Conservation (phyloP, 2,113 vertebrate species). For the Calidris pugnax region DNA sequence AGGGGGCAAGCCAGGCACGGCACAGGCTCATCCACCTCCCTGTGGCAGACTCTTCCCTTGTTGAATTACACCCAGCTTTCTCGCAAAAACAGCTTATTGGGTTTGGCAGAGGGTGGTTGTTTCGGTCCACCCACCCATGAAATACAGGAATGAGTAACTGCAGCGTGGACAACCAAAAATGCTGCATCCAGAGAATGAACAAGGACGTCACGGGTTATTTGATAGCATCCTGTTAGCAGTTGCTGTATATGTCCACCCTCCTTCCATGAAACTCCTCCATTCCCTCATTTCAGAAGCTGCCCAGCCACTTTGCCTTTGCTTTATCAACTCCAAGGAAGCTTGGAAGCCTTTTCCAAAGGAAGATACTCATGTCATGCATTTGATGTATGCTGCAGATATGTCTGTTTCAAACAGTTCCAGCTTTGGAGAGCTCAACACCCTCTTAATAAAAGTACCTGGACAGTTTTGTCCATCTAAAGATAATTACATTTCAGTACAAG, state of each 20-base stretch:
- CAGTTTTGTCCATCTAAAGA: neutral
- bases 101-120: neutral
- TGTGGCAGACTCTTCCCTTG: neutral
- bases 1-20: neutral
- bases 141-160: neutral
- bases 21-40: neutral
- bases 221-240: accelerated
- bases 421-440: neutral
- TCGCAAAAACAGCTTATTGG: neutral
- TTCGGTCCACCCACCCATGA: neutral
- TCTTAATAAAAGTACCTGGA: neutral
- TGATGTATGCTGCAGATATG: neutral
- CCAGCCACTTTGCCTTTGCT: neutral
- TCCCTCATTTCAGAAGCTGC: neutral
- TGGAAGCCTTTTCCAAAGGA: neutral
- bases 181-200: neutral
- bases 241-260: neutral
- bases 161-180: neutral
- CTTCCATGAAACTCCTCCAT: neutral
- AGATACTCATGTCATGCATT: neutral
- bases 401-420: neutral
- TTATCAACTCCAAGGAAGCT: neutral
- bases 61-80: neutral
- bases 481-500: neutral
- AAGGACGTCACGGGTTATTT: accelerated